Evolutionary conservation across 1,140 invertebrate species (phyloP), one percentile per base, ranked within the genome.

Genomic region (Drosophila orena): DNA sequence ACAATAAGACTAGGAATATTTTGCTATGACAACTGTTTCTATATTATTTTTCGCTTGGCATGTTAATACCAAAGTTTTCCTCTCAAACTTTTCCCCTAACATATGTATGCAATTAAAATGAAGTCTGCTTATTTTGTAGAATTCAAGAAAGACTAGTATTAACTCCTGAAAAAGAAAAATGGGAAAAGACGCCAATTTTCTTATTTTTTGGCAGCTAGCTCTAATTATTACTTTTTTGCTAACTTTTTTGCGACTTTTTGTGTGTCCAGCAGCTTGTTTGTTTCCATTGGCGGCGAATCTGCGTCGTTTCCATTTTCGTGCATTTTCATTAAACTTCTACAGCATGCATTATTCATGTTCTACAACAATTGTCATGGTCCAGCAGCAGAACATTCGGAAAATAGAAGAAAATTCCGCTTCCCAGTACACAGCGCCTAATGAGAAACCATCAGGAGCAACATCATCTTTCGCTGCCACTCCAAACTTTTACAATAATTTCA

Each of bases 401-500:
- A 30, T 30, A 8, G 7, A 30, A 30, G 3, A 30, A 30, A 30
- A 30, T 8, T 30, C 2, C 30, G 7, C 30, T 30, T 30, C 8
- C 0, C 30, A 30, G 7, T 38, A 14, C 37, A 4, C 15, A 17
- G 43, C 40, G 43, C 66, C 69, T 81, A 85, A 85, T 81, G 83
- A 81, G 78, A 85, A 81, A 44, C 77, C 62, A 85, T 85, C 77
- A 62, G 64, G 56, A 43, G 17, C 43, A 70, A 53, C 66, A 79
- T 46, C 52, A 40, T 68, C 57, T 66, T 20, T 46, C 47, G 27
- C 40, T 56, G 27, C 42, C 54, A 76, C 83, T 79, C 69, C 62
- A 88, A 88, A 88, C 75, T 88, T 88, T 88, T 88, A 79, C 83
- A 86, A 86, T 86, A 86, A 86, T 86, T 88, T 66, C 35, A 47